These are phyloP conservation scores for Mythimna lalbum DNA, from an alignment of 2,888 invertebrate species.

Conservation along the genomic window DNA sequence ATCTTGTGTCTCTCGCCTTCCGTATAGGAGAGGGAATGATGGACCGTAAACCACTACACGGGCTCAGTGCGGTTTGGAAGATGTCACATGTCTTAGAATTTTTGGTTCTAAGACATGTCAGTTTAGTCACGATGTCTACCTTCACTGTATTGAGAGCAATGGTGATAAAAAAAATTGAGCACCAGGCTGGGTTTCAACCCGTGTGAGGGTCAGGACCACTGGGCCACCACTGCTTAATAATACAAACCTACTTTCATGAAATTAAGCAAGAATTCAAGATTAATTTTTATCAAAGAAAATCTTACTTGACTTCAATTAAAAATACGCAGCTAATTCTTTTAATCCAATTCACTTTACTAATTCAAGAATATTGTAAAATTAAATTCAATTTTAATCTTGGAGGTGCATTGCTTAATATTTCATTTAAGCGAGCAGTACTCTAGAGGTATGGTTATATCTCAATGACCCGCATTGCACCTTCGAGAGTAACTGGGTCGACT, in stretches of 20 bases:
- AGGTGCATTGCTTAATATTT: conserved; percentile 45
- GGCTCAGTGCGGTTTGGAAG: no score
- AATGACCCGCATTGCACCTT: conserved; percentile 52
- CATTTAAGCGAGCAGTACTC: conserved; percentile 28
- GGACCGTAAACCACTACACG: no score
- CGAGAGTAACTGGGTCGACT: conserved; percentile 49
- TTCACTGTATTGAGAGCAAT: no score
- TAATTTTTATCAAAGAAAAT: conserved; percentile 9
- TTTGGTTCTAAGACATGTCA: no score
- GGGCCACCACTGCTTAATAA: no score
- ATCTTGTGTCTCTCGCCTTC: no score
- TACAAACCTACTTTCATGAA: background rate
- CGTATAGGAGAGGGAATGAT: no score
- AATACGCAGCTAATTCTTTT: conserved; percentile 13
- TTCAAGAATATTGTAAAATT: conserved; percentile 36
- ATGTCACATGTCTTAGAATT: no score
- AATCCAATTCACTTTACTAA: conserved; percentile 5
- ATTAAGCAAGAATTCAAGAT: background rate
- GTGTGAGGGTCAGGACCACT: no score
- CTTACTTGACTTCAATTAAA: background rate
- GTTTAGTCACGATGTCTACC: no score
- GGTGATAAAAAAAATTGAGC: no score
- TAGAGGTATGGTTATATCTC: conserved; percentile 37
- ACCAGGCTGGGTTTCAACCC: no score
- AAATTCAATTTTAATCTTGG: conserved; percentile 33